Evolutionary conservation across 1,140 invertebrate genomes (phyloP).

Genomic region (Tribolium castaneum): DNA sequence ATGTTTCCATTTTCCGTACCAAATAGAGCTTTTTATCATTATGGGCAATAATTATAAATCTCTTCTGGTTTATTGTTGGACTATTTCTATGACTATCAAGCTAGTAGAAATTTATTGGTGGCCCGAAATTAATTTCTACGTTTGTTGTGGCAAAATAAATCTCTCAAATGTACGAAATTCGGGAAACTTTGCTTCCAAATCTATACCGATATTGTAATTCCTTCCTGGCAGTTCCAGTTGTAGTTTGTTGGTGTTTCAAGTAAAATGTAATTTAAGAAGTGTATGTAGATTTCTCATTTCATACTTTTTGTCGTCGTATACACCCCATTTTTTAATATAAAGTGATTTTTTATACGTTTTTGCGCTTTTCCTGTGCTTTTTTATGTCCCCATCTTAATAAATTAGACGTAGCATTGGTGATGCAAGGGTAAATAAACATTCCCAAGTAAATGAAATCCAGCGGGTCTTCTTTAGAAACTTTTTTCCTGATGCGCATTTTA

Average conservation of each 20-base stretch:
- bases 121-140: too few relatives aligned
- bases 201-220: too few relatives aligned
- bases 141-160: too few relatives aligned
- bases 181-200: too few relatives aligned
- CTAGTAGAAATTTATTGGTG: too few relatives aligned
- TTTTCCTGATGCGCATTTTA: too few relatives aligned
- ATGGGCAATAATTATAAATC: too few relatives aligned
- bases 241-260: not conserved
- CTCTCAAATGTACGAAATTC: too few relatives aligned
- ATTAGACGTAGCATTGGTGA: not conserved
- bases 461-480: not conserved
- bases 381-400: not conserved
- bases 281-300: not conserved
- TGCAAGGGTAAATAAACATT: not conserved
- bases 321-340: not conserved
- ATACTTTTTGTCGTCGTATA: not conserved
- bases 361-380: not conserved
- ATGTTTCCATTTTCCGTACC: too few relatives aligned
- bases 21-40: too few relatives aligned
- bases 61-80: too few relatives aligned
- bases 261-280: not conserved
- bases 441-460: not conserved
- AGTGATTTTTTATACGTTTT: not conserved
- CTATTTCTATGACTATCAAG: too few relatives aligned
- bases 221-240: not conserved